phyloP scores from a whole-genome alignment of 92 coral and sea anemone species.

The Anthopleura xanthogrammica region DNA sequence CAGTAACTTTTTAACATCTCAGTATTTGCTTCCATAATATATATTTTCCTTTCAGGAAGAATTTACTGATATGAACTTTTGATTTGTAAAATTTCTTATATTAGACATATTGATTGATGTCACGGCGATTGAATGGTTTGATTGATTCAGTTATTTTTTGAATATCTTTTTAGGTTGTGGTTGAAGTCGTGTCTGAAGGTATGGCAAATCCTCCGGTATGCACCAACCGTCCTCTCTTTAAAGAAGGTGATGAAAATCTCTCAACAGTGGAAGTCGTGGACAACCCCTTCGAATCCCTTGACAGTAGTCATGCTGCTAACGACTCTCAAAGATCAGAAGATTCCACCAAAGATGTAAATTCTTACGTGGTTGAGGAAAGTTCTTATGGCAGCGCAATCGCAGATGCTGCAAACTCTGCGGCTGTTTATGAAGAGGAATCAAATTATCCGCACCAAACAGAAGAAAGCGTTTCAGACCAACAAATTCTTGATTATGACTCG shows the following conservation, averaged over 20 bases:
- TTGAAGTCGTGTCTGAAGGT: background rate
- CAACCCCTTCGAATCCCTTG: background rate
- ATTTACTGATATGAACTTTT: too few species aligned
- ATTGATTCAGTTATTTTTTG: too few species aligned
- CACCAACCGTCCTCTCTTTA: background rate
- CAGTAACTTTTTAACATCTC: too few species aligned
- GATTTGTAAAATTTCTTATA: too few species aligned
- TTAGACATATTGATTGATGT: too few species aligned
- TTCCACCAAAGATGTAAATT: background rate
- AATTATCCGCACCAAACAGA: background rate
- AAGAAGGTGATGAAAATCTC: background rate
- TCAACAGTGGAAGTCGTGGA: background rate
- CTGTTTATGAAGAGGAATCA: background rate
- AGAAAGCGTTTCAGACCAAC: background rate
- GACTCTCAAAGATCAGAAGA: background rate
- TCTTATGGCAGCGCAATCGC: background rate
- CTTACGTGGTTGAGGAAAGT: background rate
- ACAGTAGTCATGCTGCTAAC: background rate
- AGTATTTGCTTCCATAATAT: too few species aligned
- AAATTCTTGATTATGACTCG: background rate
- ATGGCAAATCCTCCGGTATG: background rate
- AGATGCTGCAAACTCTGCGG: background rate
- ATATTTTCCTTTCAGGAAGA: too few species aligned
- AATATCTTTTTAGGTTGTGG: background rate
- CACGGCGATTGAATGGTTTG: too few species aligned